Evolutionary conservation across 30 jellyfish, hydroid and myxozoan genomes (phyloP).

Genomic region (Cassiopea xamachana): DNA sequence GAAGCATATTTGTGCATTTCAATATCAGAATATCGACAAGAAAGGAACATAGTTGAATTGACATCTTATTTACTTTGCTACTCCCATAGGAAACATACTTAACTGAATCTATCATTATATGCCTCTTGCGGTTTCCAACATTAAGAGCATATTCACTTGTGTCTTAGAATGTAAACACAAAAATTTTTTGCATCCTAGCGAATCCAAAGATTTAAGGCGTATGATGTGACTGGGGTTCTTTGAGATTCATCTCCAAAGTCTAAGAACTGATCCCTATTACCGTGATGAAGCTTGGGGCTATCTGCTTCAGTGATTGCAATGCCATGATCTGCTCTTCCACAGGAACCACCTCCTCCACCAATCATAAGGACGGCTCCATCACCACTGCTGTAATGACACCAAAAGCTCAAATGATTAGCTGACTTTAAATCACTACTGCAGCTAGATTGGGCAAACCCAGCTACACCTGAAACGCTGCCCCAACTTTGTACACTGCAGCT

Average conservation of each 20-base stretch:
- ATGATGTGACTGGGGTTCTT: background rate
- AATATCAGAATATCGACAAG: too few species aligned
- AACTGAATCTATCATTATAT: too few species aligned
- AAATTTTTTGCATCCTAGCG: background rate
- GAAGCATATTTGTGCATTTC: too few species aligned
- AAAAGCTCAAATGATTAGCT: background rate
- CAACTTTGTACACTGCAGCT: background rate
- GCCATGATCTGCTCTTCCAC: conserved; percentile 24
- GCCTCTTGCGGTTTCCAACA: too few species aligned
- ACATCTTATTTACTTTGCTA: too few species aligned
- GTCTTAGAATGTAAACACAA: background rate
- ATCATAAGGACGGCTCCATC: conserved; percentile 29
- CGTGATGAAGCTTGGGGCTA: background rate
- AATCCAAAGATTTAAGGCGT: conserved; percentile 24
- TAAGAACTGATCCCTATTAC: background rate
- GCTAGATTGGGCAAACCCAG: background rate
- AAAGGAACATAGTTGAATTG: too few species aligned
- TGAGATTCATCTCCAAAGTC: conserved; percentile 16
- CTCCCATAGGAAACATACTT: too few species aligned
- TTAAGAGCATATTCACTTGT: background rate
- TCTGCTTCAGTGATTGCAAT: conserved; percentile 9
- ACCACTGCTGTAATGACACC: conserved; percentile 19
- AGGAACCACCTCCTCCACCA: conserved; percentile 3
- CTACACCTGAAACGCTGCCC: conserved; percentile 12
- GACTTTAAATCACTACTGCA: conserved; percentile 18